Base-by-base conservation (phyloP, 2,888 invertebrate genomes). In the Steromphala cineraria region DNA sequence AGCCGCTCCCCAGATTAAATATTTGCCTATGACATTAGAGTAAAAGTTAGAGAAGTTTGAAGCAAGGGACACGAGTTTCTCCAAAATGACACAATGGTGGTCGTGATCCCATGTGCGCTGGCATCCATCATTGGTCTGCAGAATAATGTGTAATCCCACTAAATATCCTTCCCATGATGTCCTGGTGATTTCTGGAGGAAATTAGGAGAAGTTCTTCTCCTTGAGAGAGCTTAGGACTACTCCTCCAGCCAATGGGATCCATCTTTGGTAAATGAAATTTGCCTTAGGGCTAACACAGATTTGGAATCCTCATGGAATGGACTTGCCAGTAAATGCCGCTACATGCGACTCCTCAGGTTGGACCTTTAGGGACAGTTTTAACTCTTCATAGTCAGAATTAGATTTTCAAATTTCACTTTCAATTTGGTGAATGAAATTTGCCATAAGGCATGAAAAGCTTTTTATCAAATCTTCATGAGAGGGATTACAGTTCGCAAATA, bases 21-120 rank as follows among this genome's bases (percentile, higher is more conserved):
- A 71, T 71, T 71, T 71, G 71, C 71, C 31, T 31, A 71, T 71
- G 71, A 71, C 71, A 71, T 71, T 71, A 71, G 19, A 19, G 71
- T 40, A 71, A 71, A 71, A 19, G 40, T 31, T 31, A 40, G 71
- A 36, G 71, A 17, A 71, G 40, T 71, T 71, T 17, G 40, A 15
- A 71, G 71, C 19, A 40, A n/a, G n/a, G 13, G 71, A 36, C 71
- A 71, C 71, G 71, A 17, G 36, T 36, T 15, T 19, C 71, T 46
- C 46, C 19, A 10, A 24, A 28, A 31, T 8, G 1, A n/a, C 71
- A 71, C 71, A 71, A 71, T 71, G 71, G 71, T 36, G 2, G 19
- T 17, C 17, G 19, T 31, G 71, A 31, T 24, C 71, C 71, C 71
- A 71, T 36, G 71, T 71, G 71, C 71, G 1, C n/a, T n/a, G 71